Evolutionary conservation across 2,888 invertebrate genomes (phyloP).

Genomic region (Arrhopalites spinosus): DNA sequence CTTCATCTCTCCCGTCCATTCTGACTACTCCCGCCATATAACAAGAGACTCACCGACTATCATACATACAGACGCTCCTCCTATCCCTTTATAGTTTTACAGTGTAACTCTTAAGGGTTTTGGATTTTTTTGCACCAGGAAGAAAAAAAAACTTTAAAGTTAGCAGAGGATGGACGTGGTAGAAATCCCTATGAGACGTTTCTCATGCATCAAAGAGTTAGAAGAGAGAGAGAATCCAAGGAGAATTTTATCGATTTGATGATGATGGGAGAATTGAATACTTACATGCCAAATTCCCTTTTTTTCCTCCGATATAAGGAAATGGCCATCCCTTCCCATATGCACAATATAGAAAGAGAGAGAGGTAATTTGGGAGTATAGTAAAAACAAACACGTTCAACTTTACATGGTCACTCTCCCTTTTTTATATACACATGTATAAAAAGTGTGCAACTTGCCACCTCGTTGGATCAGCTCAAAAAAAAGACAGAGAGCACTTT

Average conservation of each 20-base stretch:
- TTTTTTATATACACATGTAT: neutral
- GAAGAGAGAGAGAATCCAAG: slow-evolving; percentile 34
- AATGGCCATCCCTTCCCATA: neutral
- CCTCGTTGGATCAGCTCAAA: neutral
- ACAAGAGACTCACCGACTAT: neutral
- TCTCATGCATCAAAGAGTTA: slow-evolving; percentile 38
- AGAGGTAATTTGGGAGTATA: slow-evolving; percentile 3
- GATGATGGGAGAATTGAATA: slow-evolving; percentile 35
- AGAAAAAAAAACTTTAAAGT: slow-evolving; percentile 28
- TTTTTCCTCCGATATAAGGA: neutral
- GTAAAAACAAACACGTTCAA: slow-evolving; percentile 30
- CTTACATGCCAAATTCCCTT: slow-evolving; percentile 18
- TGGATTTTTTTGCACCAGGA: neutral
- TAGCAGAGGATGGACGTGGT: slow-evolving; percentile 32
- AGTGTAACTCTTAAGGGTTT: slow-evolving; percentile 8
- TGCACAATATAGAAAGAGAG: neutral
- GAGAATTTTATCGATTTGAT: slow-evolving; percentile 34
- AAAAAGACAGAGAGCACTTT: neutral
- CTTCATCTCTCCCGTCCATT: slow-evolving; percentile 2
- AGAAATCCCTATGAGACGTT: slow-evolving; percentile 37
- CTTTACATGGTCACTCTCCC: slow-evolving; percentile 31
- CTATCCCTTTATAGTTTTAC: neutral
- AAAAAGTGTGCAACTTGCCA: slow-evolving; percentile 4
- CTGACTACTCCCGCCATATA: neutral
- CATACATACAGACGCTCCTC: neutral